Evolutionary conservation across 2,888 invertebrate genomes (phyloP).

Genomic region (Psylliodes chrysocephalus): DNA sequence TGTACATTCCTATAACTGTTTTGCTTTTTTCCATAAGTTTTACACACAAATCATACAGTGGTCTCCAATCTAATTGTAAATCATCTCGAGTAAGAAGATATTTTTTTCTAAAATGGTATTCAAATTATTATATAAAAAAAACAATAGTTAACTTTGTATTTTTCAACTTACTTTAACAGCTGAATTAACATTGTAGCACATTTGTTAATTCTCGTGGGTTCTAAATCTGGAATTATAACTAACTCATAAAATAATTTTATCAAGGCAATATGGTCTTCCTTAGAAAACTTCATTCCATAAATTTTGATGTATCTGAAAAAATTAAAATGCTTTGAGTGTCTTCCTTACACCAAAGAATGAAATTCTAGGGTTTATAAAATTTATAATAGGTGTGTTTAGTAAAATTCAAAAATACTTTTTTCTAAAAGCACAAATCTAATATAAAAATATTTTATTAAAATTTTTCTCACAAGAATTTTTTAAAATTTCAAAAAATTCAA

Average conservation of each 20-base stretch:
- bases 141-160: neutral
- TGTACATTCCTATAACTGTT: constrained; percentile 71
- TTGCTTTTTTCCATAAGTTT: constrained; percentile 70
- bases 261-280: constrained; percentile 87
- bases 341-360: no score
- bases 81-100: constrained; percentile 82
- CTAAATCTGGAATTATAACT: constrained; percentile 79
- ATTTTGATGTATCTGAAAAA: constrained; percentile 81
- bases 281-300: constrained; percentile 88
- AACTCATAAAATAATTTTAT: constrained; percentile 84
- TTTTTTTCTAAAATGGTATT: constrained; percentile 72
- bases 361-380: no score
- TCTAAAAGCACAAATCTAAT: no score
- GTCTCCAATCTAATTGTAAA: constrained; percentile 85
- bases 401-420: no score
- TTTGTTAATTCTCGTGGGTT: constrained; percentile 78
- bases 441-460: no score
- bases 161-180: constrained; percentile 77
- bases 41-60: constrained; percentile 77
- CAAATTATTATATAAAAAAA: neutral
- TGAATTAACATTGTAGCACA: constrained; percentile 75
- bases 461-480: no score
- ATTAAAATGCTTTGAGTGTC: no score
- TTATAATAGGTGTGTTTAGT: no score
- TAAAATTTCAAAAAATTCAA: no score